These are phyloP conservation scores for mouse (Mus musculus) DNA, from an alignment of 2,113 vertebrate genomes.

Conservation along the genomic window DNA sequence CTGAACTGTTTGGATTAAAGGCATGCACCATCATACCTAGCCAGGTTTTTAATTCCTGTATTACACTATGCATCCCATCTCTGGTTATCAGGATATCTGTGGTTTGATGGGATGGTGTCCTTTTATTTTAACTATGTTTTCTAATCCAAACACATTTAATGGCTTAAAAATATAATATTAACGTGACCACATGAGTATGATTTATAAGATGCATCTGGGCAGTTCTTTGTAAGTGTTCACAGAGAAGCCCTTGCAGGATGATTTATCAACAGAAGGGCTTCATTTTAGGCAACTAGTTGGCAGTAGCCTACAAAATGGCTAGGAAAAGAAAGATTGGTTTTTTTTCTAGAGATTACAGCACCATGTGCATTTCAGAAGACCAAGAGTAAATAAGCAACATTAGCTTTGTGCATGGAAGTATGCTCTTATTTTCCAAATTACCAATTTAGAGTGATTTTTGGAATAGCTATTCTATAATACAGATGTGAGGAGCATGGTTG, in stretches of 20 bases:
- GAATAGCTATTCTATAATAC: neutral
- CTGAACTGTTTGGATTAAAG: neutral
- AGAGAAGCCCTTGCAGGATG: neutral
- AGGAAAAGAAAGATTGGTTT: neutral
- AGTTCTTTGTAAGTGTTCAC: neutral
- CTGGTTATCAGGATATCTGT: neutral
- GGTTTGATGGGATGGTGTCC: neutral
- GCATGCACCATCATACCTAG: neutral
- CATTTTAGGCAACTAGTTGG: neutral
- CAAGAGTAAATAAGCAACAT: neutral
- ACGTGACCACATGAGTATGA: neutral
- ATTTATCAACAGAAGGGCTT: neutral
- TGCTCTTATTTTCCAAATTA: slow-evolving; percentile 1
- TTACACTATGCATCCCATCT: neutral
- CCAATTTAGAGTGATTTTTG: slow-evolving; percentile 28
- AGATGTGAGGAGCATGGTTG: neutral
- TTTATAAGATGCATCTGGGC: slow-evolving; percentile 32
- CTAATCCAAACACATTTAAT: neutral
- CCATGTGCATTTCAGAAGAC: neutral
- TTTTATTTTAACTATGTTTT: slow-evolving; percentile 22
- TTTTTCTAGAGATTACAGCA: slow-evolving; percentile 33
- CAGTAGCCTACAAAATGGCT: neutral
- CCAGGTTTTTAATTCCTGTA: neutral
- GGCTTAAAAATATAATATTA: slow-evolving; percentile 49
- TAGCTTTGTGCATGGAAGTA: neutral